A percentile compares a stretch with the other conserved stretches of the same genome.
These are phyloP conservation scores for Dasypolia templi DNA, from an alignment of 2,888 invertebrate genomes.

Conservation along the genomic window DNA sequence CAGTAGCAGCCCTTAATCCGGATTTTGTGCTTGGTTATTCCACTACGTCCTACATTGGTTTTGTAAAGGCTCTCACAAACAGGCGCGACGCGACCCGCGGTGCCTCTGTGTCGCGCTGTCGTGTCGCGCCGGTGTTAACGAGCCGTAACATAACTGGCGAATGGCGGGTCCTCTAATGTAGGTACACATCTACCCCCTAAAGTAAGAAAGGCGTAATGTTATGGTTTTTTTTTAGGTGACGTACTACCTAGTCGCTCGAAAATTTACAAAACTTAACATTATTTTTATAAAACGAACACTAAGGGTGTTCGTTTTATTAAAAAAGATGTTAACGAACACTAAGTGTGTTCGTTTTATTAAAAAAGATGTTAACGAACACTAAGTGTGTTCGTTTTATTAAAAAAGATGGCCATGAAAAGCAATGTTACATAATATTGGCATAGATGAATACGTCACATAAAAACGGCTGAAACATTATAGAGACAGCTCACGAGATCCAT, in stretches of 20 bases:
- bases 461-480: slow-evolving; percentile 18
- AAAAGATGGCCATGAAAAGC: slow-evolving; percentile 11
- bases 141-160: background rate
- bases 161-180: background rate
- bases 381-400: too few species aligned
- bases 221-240: background rate
- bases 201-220: too few species aligned
- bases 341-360: too few species aligned
- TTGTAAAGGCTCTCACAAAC: too few species aligned
- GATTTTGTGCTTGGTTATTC: background rate
- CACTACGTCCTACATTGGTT: background rate
- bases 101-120: too few species aligned
- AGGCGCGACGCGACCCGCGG: too few species aligned
- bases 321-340: too few species aligned
- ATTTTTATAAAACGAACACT: too few species aligned
- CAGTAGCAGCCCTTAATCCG: background rate
- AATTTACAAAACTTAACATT: background rate
- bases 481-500: slow-evolving; percentile 49
- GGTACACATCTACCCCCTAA: background rate
- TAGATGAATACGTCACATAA: slow-evolving; percentile 23
- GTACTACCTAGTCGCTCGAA: too few species aligned
- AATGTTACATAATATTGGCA: slow-evolving; percentile 4
- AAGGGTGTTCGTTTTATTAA: too few species aligned
- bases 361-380: too few species aligned
- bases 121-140: too few species aligned